A percentile compares a stretch with the other conserved stretches of the same genome.
Evolutionary conservation across 2,888 invertebrate species (phyloP).

Genomic region (Dusona sp.): DNA sequence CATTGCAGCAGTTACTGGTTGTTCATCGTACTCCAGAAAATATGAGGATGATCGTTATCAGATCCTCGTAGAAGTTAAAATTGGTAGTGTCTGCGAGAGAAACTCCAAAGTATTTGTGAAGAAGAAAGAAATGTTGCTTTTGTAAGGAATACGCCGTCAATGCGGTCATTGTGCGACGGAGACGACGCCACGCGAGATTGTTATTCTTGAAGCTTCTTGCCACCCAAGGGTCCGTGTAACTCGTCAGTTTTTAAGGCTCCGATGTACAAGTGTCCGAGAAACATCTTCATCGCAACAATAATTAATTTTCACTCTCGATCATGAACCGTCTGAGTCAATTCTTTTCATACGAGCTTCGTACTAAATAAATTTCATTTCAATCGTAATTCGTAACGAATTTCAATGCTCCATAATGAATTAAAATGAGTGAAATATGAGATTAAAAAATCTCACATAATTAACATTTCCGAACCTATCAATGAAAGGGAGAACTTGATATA

Average conservation of each 20-base stretch:
- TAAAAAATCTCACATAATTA: too few species aligned
- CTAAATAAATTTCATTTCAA: neutral
- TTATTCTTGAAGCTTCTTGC: constrained; percentile 53
- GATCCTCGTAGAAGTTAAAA: constrained; percentile 14
- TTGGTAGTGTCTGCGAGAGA: constrained; percentile 19
- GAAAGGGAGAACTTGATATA: constrained; percentile 15
- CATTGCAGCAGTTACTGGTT: neutral
- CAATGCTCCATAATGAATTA: neutral
- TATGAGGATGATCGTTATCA: constrained; percentile 26
- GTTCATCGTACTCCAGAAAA: neutral
- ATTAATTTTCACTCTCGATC: constrained; percentile 3
- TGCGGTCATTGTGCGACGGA: constrained; percentile 77
- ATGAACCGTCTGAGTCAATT: neutral
- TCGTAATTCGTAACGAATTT: neutral
- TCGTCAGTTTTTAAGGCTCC: constrained; percentile 27
- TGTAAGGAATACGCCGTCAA: constrained; percentile 80
- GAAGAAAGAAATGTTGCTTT: constrained; percentile 74
- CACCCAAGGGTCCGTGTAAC: constrained; percentile 17
- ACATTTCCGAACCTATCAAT: neutral
- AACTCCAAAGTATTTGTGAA: constrained; percentile 20
- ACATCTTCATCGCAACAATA: constrained; percentile 29
- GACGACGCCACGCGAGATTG: constrained; percentile 57
- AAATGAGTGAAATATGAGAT: neutral
- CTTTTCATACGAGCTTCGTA: neutral
- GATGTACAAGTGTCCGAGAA: constrained; percentile 14